Percentiles rank a stretch among this genome's conserved stretches.
Conservation (phyloP, 2,888 invertebrate genomes). For the Busseola fusca region DNA sequence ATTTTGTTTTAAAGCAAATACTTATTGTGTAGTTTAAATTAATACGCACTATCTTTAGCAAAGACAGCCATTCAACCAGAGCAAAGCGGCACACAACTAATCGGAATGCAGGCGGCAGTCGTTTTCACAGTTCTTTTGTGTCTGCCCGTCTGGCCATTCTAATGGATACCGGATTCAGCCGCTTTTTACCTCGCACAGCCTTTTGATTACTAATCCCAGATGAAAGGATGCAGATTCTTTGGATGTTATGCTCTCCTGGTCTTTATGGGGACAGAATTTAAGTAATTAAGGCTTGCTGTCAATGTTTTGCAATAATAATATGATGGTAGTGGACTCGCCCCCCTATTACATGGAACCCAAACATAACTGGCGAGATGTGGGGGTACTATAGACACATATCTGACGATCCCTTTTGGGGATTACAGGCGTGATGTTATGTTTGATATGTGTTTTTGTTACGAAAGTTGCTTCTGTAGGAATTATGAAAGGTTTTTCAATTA, state of each 20-base stretch:
- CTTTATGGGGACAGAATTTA: constrained; percentile 32
- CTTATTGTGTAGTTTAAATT: neutral
- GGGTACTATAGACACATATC: neutral
- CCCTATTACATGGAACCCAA: neutral
- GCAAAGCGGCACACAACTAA: constrained; percentile 58
- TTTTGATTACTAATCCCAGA: constrained; percentile 63
- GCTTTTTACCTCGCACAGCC: constrained; percentile 59
- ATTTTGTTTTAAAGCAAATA: neutral
- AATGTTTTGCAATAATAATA: constrained; percentile 22
- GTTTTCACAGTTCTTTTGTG: constrained; percentile 75
- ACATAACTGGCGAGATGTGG: neutral
- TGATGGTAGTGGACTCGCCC: neutral
- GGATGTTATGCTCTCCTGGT: constrained; percentile 43
- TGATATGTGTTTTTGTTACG: neutral
- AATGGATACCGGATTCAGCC: constrained; percentile 65
- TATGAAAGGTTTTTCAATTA: no score
- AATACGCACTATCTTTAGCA: constrained; percentile 1
- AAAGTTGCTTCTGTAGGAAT: neutral
- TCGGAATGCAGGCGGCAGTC: constrained; percentile 62
- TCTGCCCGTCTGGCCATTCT: constrained; percentile 70
- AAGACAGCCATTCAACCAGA: constrained; percentile 13
- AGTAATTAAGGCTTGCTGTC: constrained; percentile 31
- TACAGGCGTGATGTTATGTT: neutral
- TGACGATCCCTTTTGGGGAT: neutral
- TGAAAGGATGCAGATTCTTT: constrained; percentile 55